Percentiles rank a stretch among this genome's conserved stretches.
phyloP scores from a whole-genome alignment of 2,797 vertebrate species.

The Falco naumanni region DNA sequence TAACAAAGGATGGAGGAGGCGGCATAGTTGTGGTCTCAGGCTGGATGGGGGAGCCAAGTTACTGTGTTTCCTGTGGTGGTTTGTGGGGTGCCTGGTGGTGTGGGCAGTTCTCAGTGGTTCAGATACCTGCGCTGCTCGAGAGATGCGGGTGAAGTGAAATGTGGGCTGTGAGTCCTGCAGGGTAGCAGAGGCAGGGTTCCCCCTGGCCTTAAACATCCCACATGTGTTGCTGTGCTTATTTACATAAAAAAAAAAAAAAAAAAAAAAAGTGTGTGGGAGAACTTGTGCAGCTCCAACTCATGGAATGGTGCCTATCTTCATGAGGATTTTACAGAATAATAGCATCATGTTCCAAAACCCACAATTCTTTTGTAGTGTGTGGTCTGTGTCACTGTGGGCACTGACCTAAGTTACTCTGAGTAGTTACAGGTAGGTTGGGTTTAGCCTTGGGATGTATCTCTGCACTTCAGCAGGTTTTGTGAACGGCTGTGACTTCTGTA shows the following conservation, averaged over 20 bases:
- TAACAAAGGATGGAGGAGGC: not conserved
- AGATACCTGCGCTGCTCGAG: fast-evolving
- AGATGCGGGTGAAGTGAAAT: not conserved
- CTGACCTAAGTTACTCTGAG: not conserved
- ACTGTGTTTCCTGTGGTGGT: fast-evolving
- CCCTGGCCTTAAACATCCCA: not conserved
- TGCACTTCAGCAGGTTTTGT: not conserved
- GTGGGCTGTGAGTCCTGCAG: not conserved
- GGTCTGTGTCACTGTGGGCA: not conserved
- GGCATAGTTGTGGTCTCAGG: no score
- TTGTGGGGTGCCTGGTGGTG: not conserved
- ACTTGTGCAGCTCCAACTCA: not conserved
- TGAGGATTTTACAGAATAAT: not conserved
- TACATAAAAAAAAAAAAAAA: not conserved
- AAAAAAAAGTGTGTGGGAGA: not conserved
- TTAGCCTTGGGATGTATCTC: not conserved
- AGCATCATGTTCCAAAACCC: not conserved
- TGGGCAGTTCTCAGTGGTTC: fast-evolving
- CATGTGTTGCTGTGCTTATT: not conserved
- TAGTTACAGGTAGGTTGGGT: not conserved
- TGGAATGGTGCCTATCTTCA: not conserved
- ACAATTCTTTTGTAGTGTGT: not conserved
- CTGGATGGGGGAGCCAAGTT: not conserved
- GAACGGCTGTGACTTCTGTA: not conserved
- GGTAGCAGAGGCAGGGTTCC: not conserved